Conservation (phyloP, 2,888 invertebrate species). For the Metalampra italica region DNA sequence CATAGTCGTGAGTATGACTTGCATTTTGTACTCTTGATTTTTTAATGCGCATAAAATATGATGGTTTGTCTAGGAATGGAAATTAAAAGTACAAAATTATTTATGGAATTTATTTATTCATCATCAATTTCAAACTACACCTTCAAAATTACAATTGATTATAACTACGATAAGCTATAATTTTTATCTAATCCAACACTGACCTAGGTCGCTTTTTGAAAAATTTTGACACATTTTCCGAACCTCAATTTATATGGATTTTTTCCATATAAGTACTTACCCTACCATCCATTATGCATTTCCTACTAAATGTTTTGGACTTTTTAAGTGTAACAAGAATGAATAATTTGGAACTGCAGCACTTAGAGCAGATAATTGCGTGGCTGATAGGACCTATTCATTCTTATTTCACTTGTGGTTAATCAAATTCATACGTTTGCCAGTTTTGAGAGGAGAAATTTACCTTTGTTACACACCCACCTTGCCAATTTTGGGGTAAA, state of each 20-base stretch:
- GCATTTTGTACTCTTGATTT: too few species aligned
- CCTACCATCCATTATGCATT: conserved; percentile 43
- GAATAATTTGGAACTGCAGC: background rate
- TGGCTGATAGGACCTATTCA: too few species aligned
- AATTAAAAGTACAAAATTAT: conserved; percentile 26
- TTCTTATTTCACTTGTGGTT: too few species aligned
- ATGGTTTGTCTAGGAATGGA: background rate
- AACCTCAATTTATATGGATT: conserved; percentile 52
- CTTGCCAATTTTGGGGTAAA: too few species aligned
- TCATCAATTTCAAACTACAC: conserved; percentile 77
- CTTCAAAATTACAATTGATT: conserved; percentile 75
- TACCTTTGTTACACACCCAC: too few species aligned
- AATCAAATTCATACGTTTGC: too few species aligned
- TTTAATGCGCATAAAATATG: background rate
- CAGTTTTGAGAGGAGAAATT: too few species aligned
- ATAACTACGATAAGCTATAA: conserved; percentile 76
- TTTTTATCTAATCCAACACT: conserved; percentile 64
- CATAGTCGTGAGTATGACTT: too few species aligned
- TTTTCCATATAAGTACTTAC: conserved; percentile 22
- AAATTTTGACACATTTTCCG: conserved; percentile 73
- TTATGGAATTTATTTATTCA: conserved; percentile 72
- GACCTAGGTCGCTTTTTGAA: conserved; percentile 53
- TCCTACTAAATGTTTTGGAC: conserved; percentile 46
- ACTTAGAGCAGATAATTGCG: background rate
- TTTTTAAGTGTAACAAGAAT: background rate